phyloP scores from a whole-genome alignment of 1,140 invertebrate genomes.

The Drosophila mojavensis region DNA sequence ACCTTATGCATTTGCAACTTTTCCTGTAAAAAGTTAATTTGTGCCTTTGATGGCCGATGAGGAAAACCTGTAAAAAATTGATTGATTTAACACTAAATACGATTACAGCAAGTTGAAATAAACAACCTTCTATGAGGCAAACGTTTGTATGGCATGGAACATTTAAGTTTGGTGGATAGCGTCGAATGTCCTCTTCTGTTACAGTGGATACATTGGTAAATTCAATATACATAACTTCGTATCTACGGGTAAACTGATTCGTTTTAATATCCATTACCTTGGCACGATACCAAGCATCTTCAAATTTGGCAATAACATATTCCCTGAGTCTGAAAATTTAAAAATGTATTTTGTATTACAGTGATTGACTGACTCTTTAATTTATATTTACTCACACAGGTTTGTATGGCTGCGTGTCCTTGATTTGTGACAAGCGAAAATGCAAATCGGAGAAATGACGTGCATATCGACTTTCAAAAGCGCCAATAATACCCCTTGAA shows the following conservation, averaged over 20 bases:
- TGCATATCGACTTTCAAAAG: conserved; percentile 43
- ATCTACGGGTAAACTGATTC: not conserved
- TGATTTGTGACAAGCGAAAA: conserved; percentile 29
- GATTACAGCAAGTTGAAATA: not conserved
- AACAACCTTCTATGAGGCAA: conserved; percentile 66
- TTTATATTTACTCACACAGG: conserved; percentile 52
- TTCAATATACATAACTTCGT: conserved; percentile 57
- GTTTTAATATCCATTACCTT: conserved; percentile 49
- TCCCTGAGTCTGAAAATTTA: conserved; percentile 50
- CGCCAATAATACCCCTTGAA: conserved; percentile 61
- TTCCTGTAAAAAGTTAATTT: conserved; percentile 45
- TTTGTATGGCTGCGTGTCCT: conserved; percentile 39
- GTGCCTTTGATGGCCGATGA: conserved; percentile 32
- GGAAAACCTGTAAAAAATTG: conserved; percentile 45
- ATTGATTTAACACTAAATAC: too few relatives aligned
- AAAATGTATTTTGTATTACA: not conserved
- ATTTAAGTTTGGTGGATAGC: conserved; percentile 56
- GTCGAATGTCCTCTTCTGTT: conserved; percentile 50
- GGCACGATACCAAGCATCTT: conserved; percentile 61
- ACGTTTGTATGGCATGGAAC: conserved; percentile 57
- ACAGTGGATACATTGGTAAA: conserved; percentile 54
- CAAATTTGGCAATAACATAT: conserved; percentile 59
- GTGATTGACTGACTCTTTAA: not conserved
- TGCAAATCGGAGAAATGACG: conserved; percentile 45
- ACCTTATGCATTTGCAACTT: conserved; percentile 26